Base-by-base conservation (phyloP, 2,888 invertebrate genomes). In the Diaprepes abbreviatus region DNA sequence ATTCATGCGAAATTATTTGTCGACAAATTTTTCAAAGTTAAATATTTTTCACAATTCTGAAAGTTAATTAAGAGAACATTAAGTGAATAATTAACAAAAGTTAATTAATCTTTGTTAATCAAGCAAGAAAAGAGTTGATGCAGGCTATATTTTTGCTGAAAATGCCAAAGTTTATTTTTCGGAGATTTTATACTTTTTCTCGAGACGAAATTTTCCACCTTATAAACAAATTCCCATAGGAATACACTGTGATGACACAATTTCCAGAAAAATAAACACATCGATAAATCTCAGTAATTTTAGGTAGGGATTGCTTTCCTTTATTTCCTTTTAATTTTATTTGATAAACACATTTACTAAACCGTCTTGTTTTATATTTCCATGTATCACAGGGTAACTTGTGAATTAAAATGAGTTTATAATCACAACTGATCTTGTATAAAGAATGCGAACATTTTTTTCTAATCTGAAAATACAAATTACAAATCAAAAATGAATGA, bases 51-150 rank as follows among this genome's bases (percentile, higher is more conserved):
- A 24, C 3, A 4, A 24, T 5, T 24, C 5, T 19, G 3, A 38
- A 16, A 14, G 16, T 38, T 38, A 38, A 38, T 38, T 38, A 38
- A 38, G 16, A n/a, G 38, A 38, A 38, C 16, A 38, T 38, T 38
- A 14, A 17, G 19, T 2, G 19, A 3, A 16, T 38, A 38, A 38
- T 38, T 38, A 14, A 16, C 16, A 38, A 14, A 14, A 14, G 16
- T 9, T 14, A 28, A 48, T 48, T 48, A 28, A 48, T 3, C 19
- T 43, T 43, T 43, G 43, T 19, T 19, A 43, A 43, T 43, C 40
- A 3, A 40, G 43, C 43, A 9, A 19, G 5, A 19, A 21, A 6
- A 21, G 10, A 17, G n/a, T 43, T n/a, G n/a, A 17, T 3, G 5
- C n/a, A 43, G 1, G 2, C n/a, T 7, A 19, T 21, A 21, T 43